phyloP scores from a whole-genome alignment of 2,888 invertebrate genomes.

The Nemotelus pantherinus region DNA sequence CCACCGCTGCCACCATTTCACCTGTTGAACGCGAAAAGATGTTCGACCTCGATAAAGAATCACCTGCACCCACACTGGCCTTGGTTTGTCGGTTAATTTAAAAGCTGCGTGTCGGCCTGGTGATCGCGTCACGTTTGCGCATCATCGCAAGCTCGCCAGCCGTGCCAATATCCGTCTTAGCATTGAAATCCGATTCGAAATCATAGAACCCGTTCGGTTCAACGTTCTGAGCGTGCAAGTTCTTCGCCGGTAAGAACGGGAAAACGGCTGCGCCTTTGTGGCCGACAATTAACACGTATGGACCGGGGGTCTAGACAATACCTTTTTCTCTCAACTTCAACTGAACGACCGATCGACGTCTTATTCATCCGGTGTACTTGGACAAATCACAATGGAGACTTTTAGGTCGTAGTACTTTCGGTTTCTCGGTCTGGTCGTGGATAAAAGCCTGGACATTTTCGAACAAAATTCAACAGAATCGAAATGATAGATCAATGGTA shows the following conservation, averaged over 20 bases:
- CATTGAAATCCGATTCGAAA: conserved; percentile 27
- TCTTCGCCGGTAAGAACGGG: conserved; percentile 24
- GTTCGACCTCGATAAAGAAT: conserved; percentile 48
- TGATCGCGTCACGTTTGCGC: conserved; percentile 27
- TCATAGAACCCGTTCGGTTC: conserved; percentile 39
- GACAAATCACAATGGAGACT: conserved; percentile 18
- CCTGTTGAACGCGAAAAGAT: conserved; percentile 49
- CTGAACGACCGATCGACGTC: conserved; percentile 1
- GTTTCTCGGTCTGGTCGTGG: background rate
- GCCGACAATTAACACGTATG: conserved; percentile 31
- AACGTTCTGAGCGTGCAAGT: conserved; percentile 27
- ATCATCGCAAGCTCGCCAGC: conserved; percentile 22
- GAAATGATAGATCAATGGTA: conserved; percentile 19
- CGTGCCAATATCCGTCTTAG: conserved; percentile 32
- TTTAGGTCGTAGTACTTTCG: conserved; percentile 15
- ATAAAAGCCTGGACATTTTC: background rate
- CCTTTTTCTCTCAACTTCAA: conserved; percentile 15
- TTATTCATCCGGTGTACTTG: conserved; percentile 26
- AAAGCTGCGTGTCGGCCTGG: conserved; percentile 4
- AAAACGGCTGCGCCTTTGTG: conserved; percentile 30
- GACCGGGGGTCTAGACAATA: conserved; percentile 23
- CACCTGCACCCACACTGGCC: conserved; percentile 49
- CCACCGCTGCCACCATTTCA: conserved; percentile 45
- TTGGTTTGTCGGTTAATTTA: conserved; percentile 46
- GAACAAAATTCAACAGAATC: background rate